phyloP scores from a whole-genome alignment of 2,888 invertebrate species.

The Harpagoxenus sublaevis region DNA sequence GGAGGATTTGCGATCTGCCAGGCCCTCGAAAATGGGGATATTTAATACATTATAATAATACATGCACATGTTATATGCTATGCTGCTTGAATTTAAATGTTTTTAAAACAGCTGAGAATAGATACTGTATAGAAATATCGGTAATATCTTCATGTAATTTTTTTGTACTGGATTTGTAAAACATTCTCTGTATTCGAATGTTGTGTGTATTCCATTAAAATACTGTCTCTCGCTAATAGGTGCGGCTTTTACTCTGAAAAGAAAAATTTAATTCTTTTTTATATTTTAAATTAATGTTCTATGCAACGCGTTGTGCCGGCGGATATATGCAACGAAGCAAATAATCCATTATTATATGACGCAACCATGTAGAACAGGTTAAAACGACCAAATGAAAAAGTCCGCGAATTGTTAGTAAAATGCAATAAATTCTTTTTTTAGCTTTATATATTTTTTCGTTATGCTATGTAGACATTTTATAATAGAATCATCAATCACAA shows the following conservation, averaged over 20 bases:
- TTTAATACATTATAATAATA: not conserved
- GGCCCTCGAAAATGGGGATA: not conserved
- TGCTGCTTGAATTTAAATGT: not conserved
- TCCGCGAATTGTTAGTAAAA: conserved; percentile 23
- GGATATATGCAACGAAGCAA: conserved; percentile 12
- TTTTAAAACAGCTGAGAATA: not conserved
- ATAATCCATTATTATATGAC: conserved; percentile 24
- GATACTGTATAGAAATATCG: not conserved
- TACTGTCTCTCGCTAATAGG: not conserved
- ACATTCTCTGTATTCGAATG: not conserved
- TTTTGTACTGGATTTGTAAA: not conserved
- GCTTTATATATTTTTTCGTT: not conserved
- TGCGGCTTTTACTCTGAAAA: conserved; percentile 11
- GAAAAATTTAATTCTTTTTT: conserved; percentile 21
- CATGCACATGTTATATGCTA: not conserved
- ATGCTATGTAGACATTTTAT: not conserved
- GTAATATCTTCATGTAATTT: not conserved
- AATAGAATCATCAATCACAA: conserved; percentile 3
- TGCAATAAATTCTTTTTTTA: not conserved
- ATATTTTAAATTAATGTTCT: conserved; percentile 25
- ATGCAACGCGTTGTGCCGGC: not conserved
- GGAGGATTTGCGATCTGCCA: not conserved
- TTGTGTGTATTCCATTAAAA: conserved; percentile 9
- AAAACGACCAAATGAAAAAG: conserved; percentile 15
- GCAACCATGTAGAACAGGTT: conserved; percentile 17